Percentiles rank a stretch among this genome's conserved stretches.
phyloP scores from a whole-genome alignment of 2,888 invertebrate genomes.

The Lucinisca nassula region DNA sequence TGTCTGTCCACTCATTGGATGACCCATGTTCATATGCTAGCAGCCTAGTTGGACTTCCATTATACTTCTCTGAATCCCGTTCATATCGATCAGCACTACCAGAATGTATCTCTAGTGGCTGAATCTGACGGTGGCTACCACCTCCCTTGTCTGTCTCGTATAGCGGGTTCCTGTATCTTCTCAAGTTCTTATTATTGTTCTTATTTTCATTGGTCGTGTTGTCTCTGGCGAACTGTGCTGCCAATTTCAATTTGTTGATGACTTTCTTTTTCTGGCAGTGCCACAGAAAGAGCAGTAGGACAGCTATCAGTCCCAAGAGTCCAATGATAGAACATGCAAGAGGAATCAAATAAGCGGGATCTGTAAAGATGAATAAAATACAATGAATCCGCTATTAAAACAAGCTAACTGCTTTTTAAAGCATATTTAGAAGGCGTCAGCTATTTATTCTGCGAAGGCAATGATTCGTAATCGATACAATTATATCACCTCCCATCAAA shows the following conservation, averaged over 20 bases:
- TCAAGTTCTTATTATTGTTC: conserved; percentile 93
- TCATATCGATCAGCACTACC: conserved; percentile 67
- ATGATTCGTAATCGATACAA: too few species aligned
- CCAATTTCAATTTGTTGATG: conserved; percentile 88
- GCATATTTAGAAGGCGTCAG: too few species aligned
- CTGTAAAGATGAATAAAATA: conserved; percentile 55
- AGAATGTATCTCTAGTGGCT: conserved; percentile 89
- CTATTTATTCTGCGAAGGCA: too few species aligned
- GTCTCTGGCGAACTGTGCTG: conserved; percentile 76
- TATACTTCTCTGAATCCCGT: conserved; percentile 62
- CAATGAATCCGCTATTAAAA: too few species aligned
- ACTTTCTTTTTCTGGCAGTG: conserved; percentile 90
- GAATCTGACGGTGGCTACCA: conserved; percentile 88
- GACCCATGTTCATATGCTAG: conserved; percentile 77
- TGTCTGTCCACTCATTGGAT: conserved; percentile 78
- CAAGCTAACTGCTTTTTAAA: too few species aligned
- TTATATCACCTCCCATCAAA: too few species aligned
- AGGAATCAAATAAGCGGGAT: conserved; percentile 78
- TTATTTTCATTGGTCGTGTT: conserved; percentile 98
- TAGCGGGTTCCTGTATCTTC: conserved; percentile 93
- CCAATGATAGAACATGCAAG: conserved; percentile 84
- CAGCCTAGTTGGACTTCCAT: conserved; percentile 80
- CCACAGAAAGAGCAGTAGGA: conserved; percentile 86
- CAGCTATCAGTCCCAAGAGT: conserved; percentile 79
- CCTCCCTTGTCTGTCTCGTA: conserved; percentile 90